phyloP scores from a whole-genome alignment of 2,888 invertebrate species.

The Antitype chi region DNA sequence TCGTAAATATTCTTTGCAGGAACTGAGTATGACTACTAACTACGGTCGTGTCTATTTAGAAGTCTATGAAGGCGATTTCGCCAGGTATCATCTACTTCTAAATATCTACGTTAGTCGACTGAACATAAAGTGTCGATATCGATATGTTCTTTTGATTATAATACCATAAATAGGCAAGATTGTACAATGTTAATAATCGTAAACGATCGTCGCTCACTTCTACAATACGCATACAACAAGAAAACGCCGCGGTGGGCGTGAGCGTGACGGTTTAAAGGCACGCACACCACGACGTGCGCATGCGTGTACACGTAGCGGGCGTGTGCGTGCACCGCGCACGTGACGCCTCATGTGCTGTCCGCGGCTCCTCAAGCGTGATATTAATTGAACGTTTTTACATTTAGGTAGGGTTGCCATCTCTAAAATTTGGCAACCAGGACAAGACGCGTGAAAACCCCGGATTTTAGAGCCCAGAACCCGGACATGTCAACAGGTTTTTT shows the following conservation, averaged over 20 bases:
- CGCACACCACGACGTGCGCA: conserved; percentile 17
- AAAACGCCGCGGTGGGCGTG: conserved; percentile 26
- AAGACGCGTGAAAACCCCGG: too few relatives aligned
- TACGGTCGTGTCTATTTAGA: not conserved
- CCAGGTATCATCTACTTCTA: not conserved
- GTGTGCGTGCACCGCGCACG: conserved; percentile 41
- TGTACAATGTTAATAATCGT: conserved; percentile 38
- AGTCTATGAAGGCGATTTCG: not conserved
- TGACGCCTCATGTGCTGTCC: conserved; percentile 50
- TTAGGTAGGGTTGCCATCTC: too few relatives aligned
- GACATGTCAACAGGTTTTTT: too few relatives aligned
- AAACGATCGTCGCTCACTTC: conserved; percentile 27
- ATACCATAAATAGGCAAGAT: conserved; percentile 25
- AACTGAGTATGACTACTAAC: not conserved
- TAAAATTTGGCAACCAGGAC: too few relatives aligned
- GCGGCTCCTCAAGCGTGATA: conserved; percentile 52
- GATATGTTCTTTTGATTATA: conserved; percentile 32
- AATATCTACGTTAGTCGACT: not conserved
- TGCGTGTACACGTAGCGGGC: conserved; percentile 13
- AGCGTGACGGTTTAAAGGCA: conserved; percentile 28
- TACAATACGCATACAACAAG: conserved; percentile 30
- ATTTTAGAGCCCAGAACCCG: too few relatives aligned
- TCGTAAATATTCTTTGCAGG: not conserved
- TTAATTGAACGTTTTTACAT: conserved; percentile 54
- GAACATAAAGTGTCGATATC: not conserved